A percentile compares a stretch with the other conserved stretches of the same genome.
These are phyloP conservation scores for Heptranchias perlo DNA, from an alignment of 2,113 vertebrate species.

Conservation along the genomic window DNA sequence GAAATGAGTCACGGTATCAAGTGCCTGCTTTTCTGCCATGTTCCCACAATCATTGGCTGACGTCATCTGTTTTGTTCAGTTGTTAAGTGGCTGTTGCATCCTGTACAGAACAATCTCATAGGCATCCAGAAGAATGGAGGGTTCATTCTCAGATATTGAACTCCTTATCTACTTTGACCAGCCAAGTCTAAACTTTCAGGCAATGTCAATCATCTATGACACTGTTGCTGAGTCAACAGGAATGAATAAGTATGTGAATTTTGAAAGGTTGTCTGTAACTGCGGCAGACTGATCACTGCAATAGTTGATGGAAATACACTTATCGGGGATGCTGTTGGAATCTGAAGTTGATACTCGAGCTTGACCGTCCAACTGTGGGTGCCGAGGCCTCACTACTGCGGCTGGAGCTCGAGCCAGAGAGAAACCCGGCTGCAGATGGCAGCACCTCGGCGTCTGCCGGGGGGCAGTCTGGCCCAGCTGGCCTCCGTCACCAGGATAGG, in stretches of 20 bases:
- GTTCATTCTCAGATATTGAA: neutral
- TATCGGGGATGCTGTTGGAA: neutral
- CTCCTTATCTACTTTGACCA: slow-evolving; percentile 14
- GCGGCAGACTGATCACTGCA: neutral
- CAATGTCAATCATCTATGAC: neutral
- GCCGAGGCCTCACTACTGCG: neutral
- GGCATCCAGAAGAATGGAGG: neutral
- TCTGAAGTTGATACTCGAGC: neutral
- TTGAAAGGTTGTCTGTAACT: neutral
- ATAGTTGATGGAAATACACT: neutral
- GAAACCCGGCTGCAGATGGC: neutral
- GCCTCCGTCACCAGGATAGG: neutral
- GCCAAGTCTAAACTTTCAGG: neutral
- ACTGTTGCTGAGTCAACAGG: neutral
- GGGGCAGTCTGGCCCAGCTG: neutral
- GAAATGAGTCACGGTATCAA: slow-evolving; percentile 2
- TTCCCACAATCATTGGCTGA: slow-evolving; percentile 22
- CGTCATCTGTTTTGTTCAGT: neutral
- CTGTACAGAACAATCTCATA: neutral
- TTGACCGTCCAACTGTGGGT: neutral
- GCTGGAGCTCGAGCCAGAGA: neutral
- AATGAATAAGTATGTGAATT: neutral
- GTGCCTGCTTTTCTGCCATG: neutral
- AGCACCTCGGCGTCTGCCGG: too few species aligned
- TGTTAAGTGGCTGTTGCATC: neutral